Evolutionary conservation across 2,113 vertebrate species (phyloP).

Genomic region (Neopipo cinnamomea): DNA sequence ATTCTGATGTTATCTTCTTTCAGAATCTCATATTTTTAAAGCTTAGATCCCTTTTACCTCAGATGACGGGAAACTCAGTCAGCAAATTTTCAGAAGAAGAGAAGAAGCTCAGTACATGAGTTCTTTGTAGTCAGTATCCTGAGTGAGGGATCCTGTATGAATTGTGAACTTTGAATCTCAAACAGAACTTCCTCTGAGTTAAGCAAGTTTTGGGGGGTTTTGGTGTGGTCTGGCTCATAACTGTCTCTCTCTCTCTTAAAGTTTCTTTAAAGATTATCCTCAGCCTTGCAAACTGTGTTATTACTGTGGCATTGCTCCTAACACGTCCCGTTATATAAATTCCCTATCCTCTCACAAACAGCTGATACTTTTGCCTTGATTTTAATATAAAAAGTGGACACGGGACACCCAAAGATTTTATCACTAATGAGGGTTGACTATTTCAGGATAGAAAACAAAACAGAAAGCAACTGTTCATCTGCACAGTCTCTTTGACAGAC

Average conservation of each 20-base stretch:
- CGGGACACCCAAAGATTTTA: not conserved
- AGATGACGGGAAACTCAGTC: not conserved
- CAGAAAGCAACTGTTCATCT: not conserved
- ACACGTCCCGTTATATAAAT: not conserved
- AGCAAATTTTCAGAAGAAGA: not conserved
- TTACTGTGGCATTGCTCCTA: not conserved
- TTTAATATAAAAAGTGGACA: not conserved
- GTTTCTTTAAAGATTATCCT: not conserved
- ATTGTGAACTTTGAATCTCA: not conserved
- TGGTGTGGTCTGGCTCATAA: not conserved
- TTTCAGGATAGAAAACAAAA: not conserved
- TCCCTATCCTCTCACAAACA: not conserved
- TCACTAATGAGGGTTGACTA: not conserved
- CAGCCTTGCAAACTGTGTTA: not conserved
- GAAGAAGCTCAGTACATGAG: rapidly evolving
- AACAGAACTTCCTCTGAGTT: not conserved
- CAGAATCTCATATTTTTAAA: not conserved
- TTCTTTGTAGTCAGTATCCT: not conserved
- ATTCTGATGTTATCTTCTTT: not conserved
- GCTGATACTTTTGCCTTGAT: not conserved
- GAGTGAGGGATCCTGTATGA: not conserved
- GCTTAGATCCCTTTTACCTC: not conserved
- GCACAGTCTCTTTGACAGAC: not conserved
- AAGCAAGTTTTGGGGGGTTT: not conserved
- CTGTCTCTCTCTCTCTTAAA: not conserved